Conservation (phyloP, 2,888 invertebrate species). For the Pseudoips prasinana region DNA sequence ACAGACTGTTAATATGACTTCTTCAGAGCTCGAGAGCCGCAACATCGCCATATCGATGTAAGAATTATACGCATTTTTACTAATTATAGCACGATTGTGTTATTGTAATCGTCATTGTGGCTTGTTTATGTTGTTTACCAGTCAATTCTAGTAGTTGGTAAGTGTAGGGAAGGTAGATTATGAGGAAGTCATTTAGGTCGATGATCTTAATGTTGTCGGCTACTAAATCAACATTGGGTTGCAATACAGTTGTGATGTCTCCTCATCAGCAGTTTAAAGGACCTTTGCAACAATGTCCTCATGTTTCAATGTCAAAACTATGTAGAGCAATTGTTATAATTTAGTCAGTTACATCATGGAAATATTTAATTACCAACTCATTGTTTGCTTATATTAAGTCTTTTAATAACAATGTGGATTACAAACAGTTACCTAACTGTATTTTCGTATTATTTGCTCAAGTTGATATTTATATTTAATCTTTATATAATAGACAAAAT, state of each 20-base stretch:
- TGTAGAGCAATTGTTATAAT: not conserved
- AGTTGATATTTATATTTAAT: no score
- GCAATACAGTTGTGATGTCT: constrained; percentile 20
- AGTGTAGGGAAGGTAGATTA: not conserved
- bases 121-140: constrained; percentile 44
- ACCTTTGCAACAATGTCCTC: no score
- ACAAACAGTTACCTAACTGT: no score
- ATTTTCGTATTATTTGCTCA: no score
- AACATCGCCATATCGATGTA: constrained; percentile 75
- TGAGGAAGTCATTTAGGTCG: not conserved
- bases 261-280: constrained; percentile 6
- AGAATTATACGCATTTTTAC: constrained; percentile 60
- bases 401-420: no score
- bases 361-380: no score
- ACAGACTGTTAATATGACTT: constrained; percentile 60
- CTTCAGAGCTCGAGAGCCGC: constrained; percentile 74
- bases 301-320: not conserved
- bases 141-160: constrained; percentile 14
- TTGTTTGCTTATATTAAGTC: no score
- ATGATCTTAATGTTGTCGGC: not conserved
- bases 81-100: constrained; percentile 54
- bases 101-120: constrained; percentile 41
- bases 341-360: no score
- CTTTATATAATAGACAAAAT: no score
- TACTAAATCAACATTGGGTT: not conserved